Conservation (phyloP, 2,888 invertebrate species). For the Oeneis ivallda region DNA sequence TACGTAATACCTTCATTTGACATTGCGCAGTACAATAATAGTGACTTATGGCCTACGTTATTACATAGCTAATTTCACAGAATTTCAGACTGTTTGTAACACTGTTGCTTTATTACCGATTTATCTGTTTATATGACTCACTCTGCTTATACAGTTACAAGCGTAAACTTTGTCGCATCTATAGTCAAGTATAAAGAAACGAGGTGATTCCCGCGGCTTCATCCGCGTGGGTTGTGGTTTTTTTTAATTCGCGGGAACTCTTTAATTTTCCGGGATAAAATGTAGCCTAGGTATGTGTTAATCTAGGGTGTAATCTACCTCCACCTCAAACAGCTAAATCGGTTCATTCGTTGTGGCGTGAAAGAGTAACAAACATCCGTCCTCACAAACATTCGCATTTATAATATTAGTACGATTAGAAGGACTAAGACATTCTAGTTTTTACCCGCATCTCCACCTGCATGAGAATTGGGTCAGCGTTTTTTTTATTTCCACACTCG, state of each 20-base stretch:
- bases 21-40: slow-evolving; percentile 4
- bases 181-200: slow-evolving; percentile 4
- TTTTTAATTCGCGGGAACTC: too few relatives aligned
- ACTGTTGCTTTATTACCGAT: slow-evolving; percentile 26
- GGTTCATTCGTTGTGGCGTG: too few relatives aligned
- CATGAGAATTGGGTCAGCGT: not conserved
- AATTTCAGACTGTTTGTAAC: slow-evolving; percentile 48
- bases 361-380: too few relatives aligned
- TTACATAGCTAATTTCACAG: slow-evolving; percentile 42
- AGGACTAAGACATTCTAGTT: not conserved
- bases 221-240: too few relatives aligned
- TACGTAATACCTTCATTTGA: not conserved
- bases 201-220: too few relatives aligned
- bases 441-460: not conserved
- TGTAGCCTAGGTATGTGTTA: too few relatives aligned
- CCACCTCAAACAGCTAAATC: too few relatives aligned
- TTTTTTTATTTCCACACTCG: too few relatives aligned
- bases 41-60: slow-evolving; percentile 7
- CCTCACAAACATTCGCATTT: too few relatives aligned
- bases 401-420: too few relatives aligned
- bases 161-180: not conserved
- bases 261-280: too few relatives aligned
- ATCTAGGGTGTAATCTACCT: too few relatives aligned
- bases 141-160: slow-evolving; percentile 23
- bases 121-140: slow-evolving; percentile 31